These are phyloP conservation scores for Synaphobranchus kaupii DNA, from an alignment of 2,797 vertebrate genomes.

Conservation along the genomic window DNA sequence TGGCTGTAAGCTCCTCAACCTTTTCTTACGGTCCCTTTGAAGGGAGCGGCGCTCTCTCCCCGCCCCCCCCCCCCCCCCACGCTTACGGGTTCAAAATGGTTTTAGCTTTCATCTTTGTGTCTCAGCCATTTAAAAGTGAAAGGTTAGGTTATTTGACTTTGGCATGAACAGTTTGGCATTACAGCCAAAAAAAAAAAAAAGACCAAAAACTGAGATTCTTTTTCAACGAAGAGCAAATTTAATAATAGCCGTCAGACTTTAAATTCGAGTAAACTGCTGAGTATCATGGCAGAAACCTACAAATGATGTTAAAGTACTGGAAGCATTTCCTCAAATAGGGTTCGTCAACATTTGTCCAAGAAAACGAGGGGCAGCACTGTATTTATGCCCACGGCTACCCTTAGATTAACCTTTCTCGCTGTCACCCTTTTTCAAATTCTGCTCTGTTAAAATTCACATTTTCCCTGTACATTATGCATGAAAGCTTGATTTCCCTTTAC, in stretches of 20 bases:
- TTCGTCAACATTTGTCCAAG: not conserved
- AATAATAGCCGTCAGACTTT: conserved; percentile 29
- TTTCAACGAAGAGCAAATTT: not conserved
- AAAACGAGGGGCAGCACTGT: no score
- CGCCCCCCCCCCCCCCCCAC: no score
- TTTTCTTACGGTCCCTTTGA: not conserved
- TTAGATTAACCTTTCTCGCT: not conserved
- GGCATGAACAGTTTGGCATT: not conserved
- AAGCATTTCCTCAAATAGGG: not conserved
- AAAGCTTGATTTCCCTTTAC: not conserved
- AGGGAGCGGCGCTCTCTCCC: not conserved
- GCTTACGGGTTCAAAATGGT: not conserved
- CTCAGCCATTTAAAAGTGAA: conserved; percentile 20
- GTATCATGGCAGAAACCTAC: not conserved
- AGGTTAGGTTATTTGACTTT: not conserved
- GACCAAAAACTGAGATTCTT: not conserved
- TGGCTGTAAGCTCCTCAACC: conserved; percentile 89
- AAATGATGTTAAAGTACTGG: not conserved
- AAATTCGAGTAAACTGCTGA: conserved; percentile 24
- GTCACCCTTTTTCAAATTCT: not conserved
- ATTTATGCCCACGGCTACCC: not conserved
- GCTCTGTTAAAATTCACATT: not conserved
- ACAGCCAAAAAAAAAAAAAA: not conserved
- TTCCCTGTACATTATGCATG: not conserved
- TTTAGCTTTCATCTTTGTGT: not conserved